These are phyloP conservation scores for Phalacrocorax pelagicus DNA, from an alignment of 2,113 vertebrate genomes.

Conservation along the genomic window DNA sequence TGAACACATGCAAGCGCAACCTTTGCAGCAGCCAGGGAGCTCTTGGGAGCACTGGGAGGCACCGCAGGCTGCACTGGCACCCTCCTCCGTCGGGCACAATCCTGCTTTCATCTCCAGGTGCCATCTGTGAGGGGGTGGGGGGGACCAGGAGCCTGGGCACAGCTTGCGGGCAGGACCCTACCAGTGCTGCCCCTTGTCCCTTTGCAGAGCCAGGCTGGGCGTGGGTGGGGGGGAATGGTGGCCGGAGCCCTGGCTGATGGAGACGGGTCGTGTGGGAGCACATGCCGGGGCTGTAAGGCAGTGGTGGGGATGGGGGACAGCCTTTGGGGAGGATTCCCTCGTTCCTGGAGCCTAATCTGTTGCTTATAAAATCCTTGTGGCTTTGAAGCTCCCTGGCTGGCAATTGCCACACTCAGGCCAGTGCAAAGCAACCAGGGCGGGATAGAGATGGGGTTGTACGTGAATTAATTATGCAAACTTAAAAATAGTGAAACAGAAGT, in stretches of 20 bases:
- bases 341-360: background rate
- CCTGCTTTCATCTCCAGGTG: background rate
- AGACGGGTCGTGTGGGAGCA: background rate
- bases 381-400: background rate
- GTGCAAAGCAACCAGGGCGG: background rate
- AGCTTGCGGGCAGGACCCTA: background rate
- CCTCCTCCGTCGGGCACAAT: background rate
- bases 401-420: background rate
- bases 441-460: accelerated
- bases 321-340: background rate
- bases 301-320: accelerated
- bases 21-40: background rate
- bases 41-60: background rate
- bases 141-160: background rate
- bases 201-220: background rate
- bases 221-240: accelerated
- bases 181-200: accelerated
- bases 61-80: background rate
- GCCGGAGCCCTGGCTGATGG: background rate
- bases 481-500: background rate
- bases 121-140: background rate
- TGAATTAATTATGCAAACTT: background rate
- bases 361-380: background rate
- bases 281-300: accelerated
- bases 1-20: background rate